Percentiles rank a stretch among this genome's conserved stretches.
Evolutionary conservation across 2,113 vertebrate species (phyloP).

Genomic region (Poeciliopsis prolifica): DNA sequence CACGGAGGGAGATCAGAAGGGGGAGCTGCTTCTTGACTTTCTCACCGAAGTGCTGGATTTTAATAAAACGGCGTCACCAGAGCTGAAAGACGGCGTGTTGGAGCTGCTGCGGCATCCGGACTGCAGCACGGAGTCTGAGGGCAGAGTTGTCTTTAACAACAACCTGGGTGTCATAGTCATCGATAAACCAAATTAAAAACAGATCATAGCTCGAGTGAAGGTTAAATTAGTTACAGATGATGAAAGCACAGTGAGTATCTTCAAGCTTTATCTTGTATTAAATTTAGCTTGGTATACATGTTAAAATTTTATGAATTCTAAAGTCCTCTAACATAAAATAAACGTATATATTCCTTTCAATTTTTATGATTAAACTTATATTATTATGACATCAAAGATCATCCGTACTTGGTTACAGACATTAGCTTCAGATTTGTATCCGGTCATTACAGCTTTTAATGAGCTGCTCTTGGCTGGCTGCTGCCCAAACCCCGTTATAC

Average conservation of each 20-base stretch:
- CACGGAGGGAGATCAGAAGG: constrained; percentile 82
- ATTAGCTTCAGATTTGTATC: constrained; percentile 1
- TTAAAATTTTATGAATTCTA: neutral
- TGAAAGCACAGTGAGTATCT: neutral
- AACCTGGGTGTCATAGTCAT: constrained; percentile 82
- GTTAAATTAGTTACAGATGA: neutral
- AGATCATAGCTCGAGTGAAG: neutral
- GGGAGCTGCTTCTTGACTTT: constrained; percentile 91
- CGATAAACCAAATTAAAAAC: constrained; percentile 61
- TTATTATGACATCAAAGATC: neutral
- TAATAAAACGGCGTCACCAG: constrained; percentile 80
- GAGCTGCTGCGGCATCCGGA: constrained; percentile 82
- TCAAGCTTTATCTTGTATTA: neutral
- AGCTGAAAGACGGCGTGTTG: constrained; percentile 82
- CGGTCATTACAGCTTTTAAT: constrained; percentile 13
- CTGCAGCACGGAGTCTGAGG: constrained; percentile 82
- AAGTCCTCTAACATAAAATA: neutral
- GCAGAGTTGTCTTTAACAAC: constrained; percentile 88
- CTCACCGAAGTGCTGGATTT: constrained; percentile 88
- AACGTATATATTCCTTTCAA: neutral
- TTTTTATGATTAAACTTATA: neutral
- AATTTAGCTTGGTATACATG: neutral
- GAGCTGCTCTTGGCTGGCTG: constrained; percentile 12
- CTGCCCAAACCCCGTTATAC: constrained; percentile 4
- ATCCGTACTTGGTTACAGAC: constrained; percentile 4